phyloP scores from a whole-genome alignment of 2,797 vertebrate genomes.

The Artibeus jamaicensis region DNA sequence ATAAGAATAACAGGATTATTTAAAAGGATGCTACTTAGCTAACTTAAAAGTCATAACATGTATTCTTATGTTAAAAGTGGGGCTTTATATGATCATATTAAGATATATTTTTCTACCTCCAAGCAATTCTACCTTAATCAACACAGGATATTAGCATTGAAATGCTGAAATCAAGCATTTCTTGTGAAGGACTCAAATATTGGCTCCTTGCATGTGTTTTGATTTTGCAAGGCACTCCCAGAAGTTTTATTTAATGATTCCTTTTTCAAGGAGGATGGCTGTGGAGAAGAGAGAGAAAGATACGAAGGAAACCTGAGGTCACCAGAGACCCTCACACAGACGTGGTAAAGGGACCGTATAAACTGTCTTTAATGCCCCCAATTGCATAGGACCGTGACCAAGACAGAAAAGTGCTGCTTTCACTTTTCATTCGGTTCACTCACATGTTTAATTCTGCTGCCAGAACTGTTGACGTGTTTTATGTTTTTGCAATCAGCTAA shows the following conservation, averaged over 20 bases:
- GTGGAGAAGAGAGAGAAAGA: neutral
- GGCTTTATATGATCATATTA: neutral
- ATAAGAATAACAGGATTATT: neutral
- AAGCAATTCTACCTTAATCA: neutral
- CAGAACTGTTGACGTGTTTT: slow-evolving; percentile 62
- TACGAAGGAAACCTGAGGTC: slow-evolving; percentile 39
- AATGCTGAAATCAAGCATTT: slow-evolving; percentile 4
- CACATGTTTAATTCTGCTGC: slow-evolving; percentile 62
- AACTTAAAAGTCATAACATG: neutral
- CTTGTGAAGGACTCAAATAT: neutral
- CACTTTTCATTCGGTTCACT: slow-evolving; percentile 61
- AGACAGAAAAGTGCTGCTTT: neutral
- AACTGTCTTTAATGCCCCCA: slow-evolving; percentile 41
- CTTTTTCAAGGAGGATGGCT: slow-evolving; percentile 10
- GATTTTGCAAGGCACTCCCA: neutral
- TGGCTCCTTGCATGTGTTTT: neutral
- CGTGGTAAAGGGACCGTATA: neutral
- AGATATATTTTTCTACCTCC: neutral
- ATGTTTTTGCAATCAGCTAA: slow-evolving; percentile 61
- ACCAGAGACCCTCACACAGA: slow-evolving; percentile 34
- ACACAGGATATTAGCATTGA: neutral
- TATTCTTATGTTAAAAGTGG: neutral
- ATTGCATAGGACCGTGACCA: neutral
- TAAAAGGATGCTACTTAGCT: neutral
- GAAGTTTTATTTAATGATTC: slow-evolving; percentile 17